Conservation (phyloP, 2,888 invertebrate species). For the Hedychridium roseum region DNA sequence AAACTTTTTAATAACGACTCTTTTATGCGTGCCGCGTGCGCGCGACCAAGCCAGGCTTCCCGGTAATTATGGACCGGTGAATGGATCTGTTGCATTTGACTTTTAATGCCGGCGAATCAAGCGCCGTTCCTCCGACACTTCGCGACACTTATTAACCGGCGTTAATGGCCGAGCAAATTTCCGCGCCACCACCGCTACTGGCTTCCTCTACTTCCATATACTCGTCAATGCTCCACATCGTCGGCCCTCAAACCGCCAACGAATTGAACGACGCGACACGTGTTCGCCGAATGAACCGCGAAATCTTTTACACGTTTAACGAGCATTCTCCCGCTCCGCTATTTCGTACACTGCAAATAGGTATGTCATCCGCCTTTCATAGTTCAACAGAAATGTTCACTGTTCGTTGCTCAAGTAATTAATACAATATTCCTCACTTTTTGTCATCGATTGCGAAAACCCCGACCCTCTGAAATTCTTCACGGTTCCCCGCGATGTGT, state of each 20-base stretch:
- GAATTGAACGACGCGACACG: conserved; percentile 8
- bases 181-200: conserved; percentile 30
- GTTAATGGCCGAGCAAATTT: conserved; percentile 30
- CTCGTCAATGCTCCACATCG: no score
- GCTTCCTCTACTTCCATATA: conserved; percentile 3
- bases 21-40: conserved; percentile 47
- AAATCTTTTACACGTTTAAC: no score
- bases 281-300: conserved; percentile 14
- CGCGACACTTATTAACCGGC: conserved; percentile 42
- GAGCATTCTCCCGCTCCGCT: no score
- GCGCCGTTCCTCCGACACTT: conserved; percentile 35
- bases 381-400: no score
- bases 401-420: no score
- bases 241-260: conserved; percentile 6
- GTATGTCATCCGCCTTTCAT: no score
- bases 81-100: conserved; percentile 57
- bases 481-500: no score
- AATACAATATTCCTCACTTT: no score
- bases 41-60: conserved; percentile 39
- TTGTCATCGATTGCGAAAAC: no score
- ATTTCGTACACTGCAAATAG: no score
- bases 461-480: no score
- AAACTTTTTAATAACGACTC: conserved; percentile 60
- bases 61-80: conserved; percentile 54
- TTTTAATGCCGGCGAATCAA: conserved; percentile 54